Conservation (phyloP, 1,140 invertebrate genomes). For the Nephotettix cincticeps region DNA sequence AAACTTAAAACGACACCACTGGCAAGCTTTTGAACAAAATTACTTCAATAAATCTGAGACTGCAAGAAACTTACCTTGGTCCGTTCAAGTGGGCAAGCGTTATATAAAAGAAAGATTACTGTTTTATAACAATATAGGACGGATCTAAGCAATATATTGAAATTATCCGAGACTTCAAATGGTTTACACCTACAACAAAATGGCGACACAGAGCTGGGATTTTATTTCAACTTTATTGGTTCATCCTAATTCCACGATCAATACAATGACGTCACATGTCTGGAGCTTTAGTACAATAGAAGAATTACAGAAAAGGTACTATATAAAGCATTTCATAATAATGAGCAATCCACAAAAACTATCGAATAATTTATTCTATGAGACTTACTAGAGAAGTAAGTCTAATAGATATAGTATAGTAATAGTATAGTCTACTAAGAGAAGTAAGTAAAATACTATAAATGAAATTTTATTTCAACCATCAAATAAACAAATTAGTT, state of each 20-base stretch:
- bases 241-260: constrained; percentile 35
- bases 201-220: constrained; percentile 46
- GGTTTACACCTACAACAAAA: constrained; percentile 52
- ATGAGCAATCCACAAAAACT: too few species aligned
- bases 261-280: constrained; percentile 37
- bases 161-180: constrained; percentile 23
- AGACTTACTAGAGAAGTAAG: too few species aligned
- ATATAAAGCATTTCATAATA: too few species aligned
- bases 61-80: constrained; percentile 54
- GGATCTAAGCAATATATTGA: constrained; percentile 53
- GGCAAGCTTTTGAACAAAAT: not conserved
- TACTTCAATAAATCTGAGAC: too few species aligned
- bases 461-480: too few species aligned
- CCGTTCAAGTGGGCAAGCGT: constrained; percentile 66
- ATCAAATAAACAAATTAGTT: too few species aligned
- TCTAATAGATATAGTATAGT: too few species aligned
- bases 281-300: not conserved
- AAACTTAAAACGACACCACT: not conserved
- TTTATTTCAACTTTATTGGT: not conserved
- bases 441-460: too few species aligned
- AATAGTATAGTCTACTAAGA: too few species aligned
- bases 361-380: too few species aligned
- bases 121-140: constrained; percentile 52
- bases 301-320: too few species aligned
- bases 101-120: constrained; percentile 59